Percentiles rank a stretch among this genome's conserved stretches.
Evolutionary conservation across 2,113 vertebrate genomes (phyloP).

Genomic region (Solenodon paradoxus): DNA sequence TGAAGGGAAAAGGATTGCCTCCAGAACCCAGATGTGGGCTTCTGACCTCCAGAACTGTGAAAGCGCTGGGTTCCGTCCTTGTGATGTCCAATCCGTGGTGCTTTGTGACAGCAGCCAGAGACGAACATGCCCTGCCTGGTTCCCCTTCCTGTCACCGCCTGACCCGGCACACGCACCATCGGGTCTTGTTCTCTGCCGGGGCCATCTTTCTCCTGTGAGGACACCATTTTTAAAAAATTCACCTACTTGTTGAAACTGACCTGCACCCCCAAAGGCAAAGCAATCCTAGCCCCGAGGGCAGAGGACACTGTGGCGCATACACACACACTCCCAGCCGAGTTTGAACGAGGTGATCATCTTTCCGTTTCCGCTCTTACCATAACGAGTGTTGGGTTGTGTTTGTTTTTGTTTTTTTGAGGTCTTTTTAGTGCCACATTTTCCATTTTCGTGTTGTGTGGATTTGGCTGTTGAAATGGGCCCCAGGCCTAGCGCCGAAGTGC

Average conservation of each 20-base stretch:
- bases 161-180: too few relatives aligned
- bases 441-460: neutral
- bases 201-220: too few relatives aligned
- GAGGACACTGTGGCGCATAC: too few relatives aligned
- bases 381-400: too few relatives aligned
- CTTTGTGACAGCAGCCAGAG: accelerated
- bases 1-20: too few relatives aligned
- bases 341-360: too few relatives aligned
- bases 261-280: too few relatives aligned
- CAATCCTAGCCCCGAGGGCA: too few relatives aligned
- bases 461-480: neutral
- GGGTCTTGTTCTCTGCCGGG: too few relatives aligned
- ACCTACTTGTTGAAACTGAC: neutral
- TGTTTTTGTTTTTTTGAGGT: neutral
- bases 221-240: too few relatives aligned
- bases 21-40: neutral
- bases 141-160: neutral
- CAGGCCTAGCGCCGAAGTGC: too few relatives aligned
- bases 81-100: neutral
- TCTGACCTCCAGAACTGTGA: neutral
- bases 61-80: neutral
- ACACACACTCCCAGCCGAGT: neutral
- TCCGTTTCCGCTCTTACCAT: neutral
- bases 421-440: neutral
- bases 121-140: neutral